Evolutionary conservation across 2,888 invertebrate genomes (phyloP).

Genomic region (Ferdinandea cuprea): DNA sequence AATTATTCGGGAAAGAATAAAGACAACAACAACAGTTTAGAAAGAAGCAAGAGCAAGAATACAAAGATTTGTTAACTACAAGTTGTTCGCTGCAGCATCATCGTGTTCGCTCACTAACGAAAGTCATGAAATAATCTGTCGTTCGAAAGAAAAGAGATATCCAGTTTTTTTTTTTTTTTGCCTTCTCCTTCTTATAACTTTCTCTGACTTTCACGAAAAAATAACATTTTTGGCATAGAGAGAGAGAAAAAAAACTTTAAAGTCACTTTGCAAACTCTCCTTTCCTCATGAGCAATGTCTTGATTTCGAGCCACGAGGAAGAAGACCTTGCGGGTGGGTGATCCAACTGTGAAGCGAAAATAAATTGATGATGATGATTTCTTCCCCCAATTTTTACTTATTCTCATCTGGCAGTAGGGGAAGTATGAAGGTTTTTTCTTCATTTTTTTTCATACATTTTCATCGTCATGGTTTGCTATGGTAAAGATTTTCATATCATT

Average conservation of each 20-base stretch:
- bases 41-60: background rate
- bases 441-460: slow-evolving; percentile 9
- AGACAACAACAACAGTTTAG: background rate
- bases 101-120: slow-evolving; percentile 42
- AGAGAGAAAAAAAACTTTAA: slow-evolving; percentile 41
- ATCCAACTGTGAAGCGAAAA: slow-evolving; percentile 31
- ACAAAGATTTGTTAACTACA: slow-evolving; percentile 59
- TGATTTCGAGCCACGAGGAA: slow-evolving; percentile 32
- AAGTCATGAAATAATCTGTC: slow-evolving; percentile 61
- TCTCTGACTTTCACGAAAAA: slow-evolving; percentile 28
- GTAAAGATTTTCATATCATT: slow-evolving; percentile 67
- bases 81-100: slow-evolving; percentile 53
- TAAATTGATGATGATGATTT: slow-evolving; percentile 71
- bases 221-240: slow-evolving; percentile 14
- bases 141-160: slow-evolving; percentile 23
- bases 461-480: slow-evolving; percentile 25
- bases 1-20: slow-evolving; percentile 17
- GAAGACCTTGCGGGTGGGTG: slow-evolving; percentile 1
- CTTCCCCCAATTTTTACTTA: slow-evolving; percentile 3
- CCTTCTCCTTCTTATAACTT: slow-evolving; percentile 41
- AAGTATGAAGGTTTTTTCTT: background rate
- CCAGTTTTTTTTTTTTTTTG: slow-evolving; percentile 13
- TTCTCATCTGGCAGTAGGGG: too few species aligned
- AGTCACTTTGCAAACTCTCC: slow-evolving; percentile 62
- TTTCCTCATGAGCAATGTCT: slow-evolving; percentile 29